A percentile compares a stretch with the other conserved stretches of the same genome.
Conservation (phyloP, 2,113 vertebrate genomes). For the Alligator sinensis region DNA sequence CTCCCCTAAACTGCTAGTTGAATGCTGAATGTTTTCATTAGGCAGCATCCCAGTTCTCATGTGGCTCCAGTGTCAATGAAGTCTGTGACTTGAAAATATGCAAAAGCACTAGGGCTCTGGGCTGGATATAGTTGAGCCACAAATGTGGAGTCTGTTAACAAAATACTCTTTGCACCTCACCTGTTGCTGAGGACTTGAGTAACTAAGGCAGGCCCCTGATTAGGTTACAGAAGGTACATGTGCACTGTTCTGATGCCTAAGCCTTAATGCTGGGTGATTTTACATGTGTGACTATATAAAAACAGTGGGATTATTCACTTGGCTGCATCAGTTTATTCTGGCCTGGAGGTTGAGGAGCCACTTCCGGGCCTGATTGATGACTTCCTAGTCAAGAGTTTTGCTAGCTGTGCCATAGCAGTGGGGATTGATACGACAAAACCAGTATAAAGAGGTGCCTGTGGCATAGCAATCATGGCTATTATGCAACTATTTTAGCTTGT, state of each 20-base stretch:
- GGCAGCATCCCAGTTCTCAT: background rate
- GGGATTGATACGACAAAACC: conserved; percentile 14
- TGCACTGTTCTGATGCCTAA: conserved; percentile 22
- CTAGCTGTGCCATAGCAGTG: background rate
- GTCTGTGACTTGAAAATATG: background rate
- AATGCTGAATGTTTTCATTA: background rate
- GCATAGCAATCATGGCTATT: conserved; percentile 4
- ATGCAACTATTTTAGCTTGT: conserved; percentile 28
- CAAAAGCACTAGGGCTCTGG: background rate
- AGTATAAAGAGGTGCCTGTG: conserved; percentile 20
- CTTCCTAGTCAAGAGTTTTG: background rate
- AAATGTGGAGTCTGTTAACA: background rate
- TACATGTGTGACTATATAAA: background rate
- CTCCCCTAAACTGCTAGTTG: background rate
- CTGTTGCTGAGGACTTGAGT: background rate
- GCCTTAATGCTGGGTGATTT: conserved; percentile 28
- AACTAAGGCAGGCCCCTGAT: background rate
- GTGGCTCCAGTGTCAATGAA: background rate
- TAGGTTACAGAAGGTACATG: background rate
- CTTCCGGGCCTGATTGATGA: background rate
- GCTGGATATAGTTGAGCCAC: background rate
- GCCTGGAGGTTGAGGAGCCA: background rate
- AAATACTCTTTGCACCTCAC: background rate
- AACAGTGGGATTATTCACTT: background rate
- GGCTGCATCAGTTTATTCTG: background rate